Evolutionary conservation across 2,888 invertebrate genomes (phyloP).

Genomic region (Ennomos erosarius): DNA sequence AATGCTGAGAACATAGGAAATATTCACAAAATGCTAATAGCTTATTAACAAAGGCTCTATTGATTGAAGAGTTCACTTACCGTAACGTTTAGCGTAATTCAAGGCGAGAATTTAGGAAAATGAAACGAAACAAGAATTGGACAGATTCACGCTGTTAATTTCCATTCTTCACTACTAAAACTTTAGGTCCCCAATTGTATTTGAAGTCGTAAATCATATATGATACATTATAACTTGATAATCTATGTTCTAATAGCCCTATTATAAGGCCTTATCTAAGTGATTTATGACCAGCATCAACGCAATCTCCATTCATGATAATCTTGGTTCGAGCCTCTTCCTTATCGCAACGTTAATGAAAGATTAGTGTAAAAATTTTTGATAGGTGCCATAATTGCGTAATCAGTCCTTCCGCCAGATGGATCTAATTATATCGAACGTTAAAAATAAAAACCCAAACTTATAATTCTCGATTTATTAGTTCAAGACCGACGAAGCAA

Average conservation of each 20-base stretch:
- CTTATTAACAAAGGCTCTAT: constrained; percentile 27
- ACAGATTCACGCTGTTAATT: constrained; percentile 3
- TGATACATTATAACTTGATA: neutral
- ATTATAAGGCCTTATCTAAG: neutral
- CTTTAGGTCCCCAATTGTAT: constrained; percentile 15
- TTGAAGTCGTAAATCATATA: constrained; percentile 10
- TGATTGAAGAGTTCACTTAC: constrained; percentile 21
- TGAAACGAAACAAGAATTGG: constrained; percentile 14
- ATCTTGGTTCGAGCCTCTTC: neutral
- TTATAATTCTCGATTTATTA: constrained; percentile 56
- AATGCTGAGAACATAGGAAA: constrained; percentile 9
- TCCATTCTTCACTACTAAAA: constrained; percentile 11
- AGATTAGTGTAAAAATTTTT: constrained; percentile 1
- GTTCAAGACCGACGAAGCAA: constrained; percentile 54
- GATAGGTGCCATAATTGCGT: constrained; percentile 6
- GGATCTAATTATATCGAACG: constrained; percentile 27
- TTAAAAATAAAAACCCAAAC: constrained; percentile 39
- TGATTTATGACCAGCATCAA: neutral
- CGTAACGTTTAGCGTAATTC: constrained; percentile 15
- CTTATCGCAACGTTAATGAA: constrained; percentile 13
- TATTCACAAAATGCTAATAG: constrained; percentile 32
- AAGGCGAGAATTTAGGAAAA: constrained; percentile 12
- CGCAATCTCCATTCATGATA: neutral
- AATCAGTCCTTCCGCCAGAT: constrained; percentile 3
- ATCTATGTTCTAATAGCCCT: neutral